A percentile compares a stretch with the other conserved stretches of the same genome.
Conservation (phyloP, 2,888 invertebrate genomes). For the Clivina fossor region DNA sequence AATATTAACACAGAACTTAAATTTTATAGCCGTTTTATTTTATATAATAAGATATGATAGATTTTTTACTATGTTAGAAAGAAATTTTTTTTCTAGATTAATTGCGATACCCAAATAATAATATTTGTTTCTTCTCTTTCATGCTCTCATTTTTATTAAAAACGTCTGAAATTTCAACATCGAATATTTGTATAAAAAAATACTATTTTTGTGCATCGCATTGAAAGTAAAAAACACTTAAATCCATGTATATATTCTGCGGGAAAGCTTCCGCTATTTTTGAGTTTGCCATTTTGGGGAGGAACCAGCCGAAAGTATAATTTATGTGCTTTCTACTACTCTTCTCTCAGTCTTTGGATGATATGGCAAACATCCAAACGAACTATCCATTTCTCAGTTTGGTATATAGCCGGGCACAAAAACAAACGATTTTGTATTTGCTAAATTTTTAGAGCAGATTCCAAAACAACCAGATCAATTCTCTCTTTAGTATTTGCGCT, state of each 20-base stretch:
- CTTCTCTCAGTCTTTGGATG: conserved; percentile 4
- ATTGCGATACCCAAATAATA: no score
- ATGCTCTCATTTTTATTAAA: no score
- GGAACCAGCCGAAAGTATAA: conserved; percentile 17
- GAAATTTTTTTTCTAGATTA: no score
- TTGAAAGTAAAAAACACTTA: background rate
- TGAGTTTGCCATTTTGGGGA: conserved; percentile 16
- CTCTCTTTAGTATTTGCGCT: no score
- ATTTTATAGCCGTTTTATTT: no score
- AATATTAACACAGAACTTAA: no score
- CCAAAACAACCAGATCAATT: conserved; percentile 1
- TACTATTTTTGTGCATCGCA: background rate
- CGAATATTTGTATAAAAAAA: no score
- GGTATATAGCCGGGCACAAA: no score
- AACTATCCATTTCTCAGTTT: conserved; percentile 1
- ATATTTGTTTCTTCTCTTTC: no score
- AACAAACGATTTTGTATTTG: conserved; percentile 20
- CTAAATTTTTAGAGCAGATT: conserved; percentile 2
- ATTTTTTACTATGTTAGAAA: no score
- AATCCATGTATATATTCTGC: background rate
- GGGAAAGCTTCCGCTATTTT: background rate
- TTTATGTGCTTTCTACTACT: conserved; percentile 23
- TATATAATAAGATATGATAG: no score
- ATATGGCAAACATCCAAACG: conserved; percentile 29
- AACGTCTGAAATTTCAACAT: no score